Base-by-base conservation (phyloP, 2,113 vertebrate species). In the Tetrax tetrax region DNA sequence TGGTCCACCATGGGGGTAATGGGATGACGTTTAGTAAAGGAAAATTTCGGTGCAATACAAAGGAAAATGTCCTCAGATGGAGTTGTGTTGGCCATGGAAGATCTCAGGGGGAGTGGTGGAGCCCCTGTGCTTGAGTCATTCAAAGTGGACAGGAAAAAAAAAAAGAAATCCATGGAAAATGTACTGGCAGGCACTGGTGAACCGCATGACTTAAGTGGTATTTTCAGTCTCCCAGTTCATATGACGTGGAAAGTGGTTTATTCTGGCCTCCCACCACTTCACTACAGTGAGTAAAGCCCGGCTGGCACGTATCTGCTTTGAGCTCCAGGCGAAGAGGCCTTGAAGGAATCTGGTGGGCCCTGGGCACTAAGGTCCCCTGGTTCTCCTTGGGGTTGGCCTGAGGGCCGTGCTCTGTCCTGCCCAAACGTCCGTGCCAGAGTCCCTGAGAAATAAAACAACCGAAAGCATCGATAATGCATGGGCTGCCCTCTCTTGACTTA, bases 151-250 rank as follows among this genome's bases (percentile, higher is more conserved):
- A 60, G 76, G 93, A 38, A 10, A 38, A 38, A 38, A 38, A 38
- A 38, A 38, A 38, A 38, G 12, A 38, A 38, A 53, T 33, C 77
- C 5, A 7, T 77, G 92, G 95, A 89, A 97, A 95, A 87, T 41
- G 50, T n/a, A 10, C 45, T n/a, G 63, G 9, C 11, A 70, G 93
- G 77, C 1, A 0, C 85, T 50, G 45, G 87, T 35, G 82, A 76
- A n/a, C 78, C 8, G 1, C 17, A 9, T 50, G 90, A 38, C 72
- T 80, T 48, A 3, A 28, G 24, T 22, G 89, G 77, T 23, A 41
- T 89, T 95, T 95, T 94, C 95, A 74, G 3, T 14, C 87, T 87
- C 92, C 94, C 50, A 20, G 3, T 70, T 83, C 11, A 31, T n/a
- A 84, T 57, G 76, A 31, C 29, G 10, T 4, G 83, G 81, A 25